Evolutionary conservation across 1,140 invertebrate genomes (phyloP), one percentile per base, ranked within the genome.

Genomic region (Drosophila pseudoananassae): DNA sequence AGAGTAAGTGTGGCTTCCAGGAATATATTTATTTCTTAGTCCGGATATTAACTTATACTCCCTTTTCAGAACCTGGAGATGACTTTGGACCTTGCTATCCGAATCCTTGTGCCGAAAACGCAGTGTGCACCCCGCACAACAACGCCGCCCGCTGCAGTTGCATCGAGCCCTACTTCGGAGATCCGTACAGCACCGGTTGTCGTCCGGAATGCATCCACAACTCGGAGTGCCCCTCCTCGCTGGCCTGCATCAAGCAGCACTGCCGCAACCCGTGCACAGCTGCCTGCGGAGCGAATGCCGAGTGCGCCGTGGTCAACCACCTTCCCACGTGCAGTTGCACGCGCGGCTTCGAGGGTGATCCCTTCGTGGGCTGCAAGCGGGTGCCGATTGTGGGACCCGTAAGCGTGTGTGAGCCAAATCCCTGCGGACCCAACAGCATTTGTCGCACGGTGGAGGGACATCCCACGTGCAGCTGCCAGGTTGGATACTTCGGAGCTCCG

Each of bases 201-300:
- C 94, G 95, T 66, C 96, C 96, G 0, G 96, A 97, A 91, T 97
- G 96, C 91, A 93, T 96, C 1, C 93, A 95, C 46, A 96, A 95
- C 87, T 94, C 95, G 2, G 96, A 98, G 74, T 98, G 97, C 90
- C 93, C 95, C 1, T 95, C 94, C 70, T 93, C 96, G 65, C 92
- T 96, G 61, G 95, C 96, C 29, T 98, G 97, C 92, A 93, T 97
- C n/a, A 95, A 96, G 78, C 95, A 96, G 89, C 95, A 96, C 83
- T 98, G 97, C 88, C 93, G 95, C 76, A 95, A 98, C 93, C 97
- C 97, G 17, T 98, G 97, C 89, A 93, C 94, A n/a, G 96, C 96
- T 12, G 94, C 96, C 12, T 98, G 97, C 91, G 97, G 97, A 23
- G 78, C 93, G 0, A 96, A 96, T 88, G 96, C 96, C 1, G 93